Base-by-base conservation (phyloP, 2,797 vertebrate genomes). In the Protonibea diacanthus region DNA sequence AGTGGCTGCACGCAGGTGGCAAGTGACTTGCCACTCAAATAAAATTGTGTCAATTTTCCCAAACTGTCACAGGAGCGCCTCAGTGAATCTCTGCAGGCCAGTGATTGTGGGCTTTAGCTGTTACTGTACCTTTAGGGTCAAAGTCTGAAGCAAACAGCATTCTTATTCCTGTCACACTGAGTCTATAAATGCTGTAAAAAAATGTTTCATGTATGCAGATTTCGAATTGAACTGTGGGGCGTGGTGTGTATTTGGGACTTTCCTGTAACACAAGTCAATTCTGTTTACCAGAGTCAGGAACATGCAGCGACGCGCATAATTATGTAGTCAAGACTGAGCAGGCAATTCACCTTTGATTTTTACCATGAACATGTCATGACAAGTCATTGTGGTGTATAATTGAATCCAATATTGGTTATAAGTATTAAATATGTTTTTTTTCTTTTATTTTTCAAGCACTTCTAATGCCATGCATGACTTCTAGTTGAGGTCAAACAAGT, bases 31-130 rank as follows among this genome's bases (percentile, higher is more conserved):
- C 68, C 62, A 74, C 57, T 82, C 53, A 61, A 65, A 71, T 71
- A 53, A 80, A 87, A 81, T 74, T 58, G 52, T 74, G 64, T 23
- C 67, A 60, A 71, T 86, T 79, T 83, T 51, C 42, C 23, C 48
- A 13, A 64, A 73, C 25, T 73, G 62, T 71, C 55, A 65, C 51
- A 33, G 53, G 61, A 65, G 33, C 9, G 0, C 27, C 38, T 78
- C 52, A 61, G 45, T 48, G 44, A 45, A 60, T 84, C 42, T 68
- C 70, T 77, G 44, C 53, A 42, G 58, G 47, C 62, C 38, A 23
- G 5, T 55, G 69, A 78, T 71, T 68, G 17, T 29, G 20, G 60
- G 45, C 23, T 69, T 52, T 51, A n/a, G 25, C 57, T 63, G 42
- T 45, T 6, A 5, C 65, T 71, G 66, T n/a, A n/a, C n/a, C n/a